Conservation (phyloP, 2,113 vertebrate species). For the Ia io region DNA sequence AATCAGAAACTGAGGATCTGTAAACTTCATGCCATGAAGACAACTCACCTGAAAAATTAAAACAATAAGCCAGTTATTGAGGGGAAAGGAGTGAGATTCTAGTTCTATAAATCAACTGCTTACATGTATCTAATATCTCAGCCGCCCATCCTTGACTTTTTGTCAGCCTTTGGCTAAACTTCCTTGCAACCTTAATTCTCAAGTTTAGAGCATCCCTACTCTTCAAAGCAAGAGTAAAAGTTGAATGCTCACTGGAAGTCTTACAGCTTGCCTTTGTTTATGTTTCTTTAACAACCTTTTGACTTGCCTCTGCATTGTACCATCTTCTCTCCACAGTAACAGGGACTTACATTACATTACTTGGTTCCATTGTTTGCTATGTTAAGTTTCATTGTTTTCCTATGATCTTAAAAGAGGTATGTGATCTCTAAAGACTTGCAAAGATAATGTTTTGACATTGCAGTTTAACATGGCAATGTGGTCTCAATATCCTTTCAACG, state of each 20-base stretch:
- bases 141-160: not conserved
- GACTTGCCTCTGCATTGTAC: slow-evolving; percentile 45
- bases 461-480: slow-evolving; percentile 83
- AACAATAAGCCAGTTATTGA: not conserved
- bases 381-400: slow-evolving; percentile 73
- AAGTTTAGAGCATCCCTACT: not conserved
- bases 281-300: slow-evolving; percentile 51
- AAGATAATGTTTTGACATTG: slow-evolving; percentile 86
- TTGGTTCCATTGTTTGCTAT: slow-evolving; percentile 75
- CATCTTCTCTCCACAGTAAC: slow-evolving; percentile 28
- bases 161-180: not conserved
- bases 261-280: not conserved
- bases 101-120: not conserved
- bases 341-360: slow-evolving; percentile 27
- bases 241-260: not conserved
- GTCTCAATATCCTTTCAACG: slow-evolving; percentile 83
- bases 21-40: not conserved
- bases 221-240: slow-evolving; percentile 24
- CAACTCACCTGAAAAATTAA: not conserved
- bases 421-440: slow-evolving; percentile 67
- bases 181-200: not conserved
- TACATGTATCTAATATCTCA: not conserved
- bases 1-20: not conserved
- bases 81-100: not conserved
- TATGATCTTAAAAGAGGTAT: slow-evolving; percentile 65